A percentile compares a stretch with the other conserved stretches of the same genome.
These are phyloP conservation scores for Crax fasciolata DNA, from an alignment of 2,797 vertebrate species.

Conservation along the genomic window DNA sequence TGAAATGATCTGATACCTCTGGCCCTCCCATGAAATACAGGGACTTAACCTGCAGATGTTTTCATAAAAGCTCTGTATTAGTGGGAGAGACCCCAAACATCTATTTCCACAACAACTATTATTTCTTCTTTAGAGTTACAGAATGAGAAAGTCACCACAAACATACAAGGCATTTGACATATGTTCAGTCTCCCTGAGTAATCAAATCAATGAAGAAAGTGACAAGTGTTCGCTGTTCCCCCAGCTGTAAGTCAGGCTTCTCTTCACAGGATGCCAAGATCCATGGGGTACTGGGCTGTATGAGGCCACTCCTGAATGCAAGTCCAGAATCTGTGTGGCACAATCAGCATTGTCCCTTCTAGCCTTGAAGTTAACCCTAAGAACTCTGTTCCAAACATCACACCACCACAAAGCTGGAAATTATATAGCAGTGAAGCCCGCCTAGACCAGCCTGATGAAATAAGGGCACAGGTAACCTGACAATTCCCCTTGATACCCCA, in stretches of 20 bases:
- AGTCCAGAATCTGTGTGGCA: neutral
- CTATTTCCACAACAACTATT: neutral
- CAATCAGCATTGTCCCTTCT: neutral
- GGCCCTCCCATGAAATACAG: neutral
- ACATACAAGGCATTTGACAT: neutral
- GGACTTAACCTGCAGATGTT: neutral
- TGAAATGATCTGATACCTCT: neutral
- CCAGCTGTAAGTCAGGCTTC: neutral
- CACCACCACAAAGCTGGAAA: neutral
- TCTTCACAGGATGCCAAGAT: neutral
- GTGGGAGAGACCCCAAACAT: neutral
- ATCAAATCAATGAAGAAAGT: neutral
- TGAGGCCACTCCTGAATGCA: neutral
- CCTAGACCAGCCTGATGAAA: neutral
- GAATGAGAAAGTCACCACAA: neutral
- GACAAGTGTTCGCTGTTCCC: neutral
- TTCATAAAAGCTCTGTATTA: neutral
- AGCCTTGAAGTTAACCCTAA: neutral
- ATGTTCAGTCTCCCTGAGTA: neutral
- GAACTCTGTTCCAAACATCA: neutral
- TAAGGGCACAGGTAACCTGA: neutral
- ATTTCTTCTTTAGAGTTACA: neutral
- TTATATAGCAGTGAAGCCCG: neutral
- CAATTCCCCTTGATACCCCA: neutral
- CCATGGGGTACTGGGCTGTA: neutral